Evolutionary conservation across 2,113 vertebrate species (phyloP).

Genomic region (Nesogale talazaci): DNA sequence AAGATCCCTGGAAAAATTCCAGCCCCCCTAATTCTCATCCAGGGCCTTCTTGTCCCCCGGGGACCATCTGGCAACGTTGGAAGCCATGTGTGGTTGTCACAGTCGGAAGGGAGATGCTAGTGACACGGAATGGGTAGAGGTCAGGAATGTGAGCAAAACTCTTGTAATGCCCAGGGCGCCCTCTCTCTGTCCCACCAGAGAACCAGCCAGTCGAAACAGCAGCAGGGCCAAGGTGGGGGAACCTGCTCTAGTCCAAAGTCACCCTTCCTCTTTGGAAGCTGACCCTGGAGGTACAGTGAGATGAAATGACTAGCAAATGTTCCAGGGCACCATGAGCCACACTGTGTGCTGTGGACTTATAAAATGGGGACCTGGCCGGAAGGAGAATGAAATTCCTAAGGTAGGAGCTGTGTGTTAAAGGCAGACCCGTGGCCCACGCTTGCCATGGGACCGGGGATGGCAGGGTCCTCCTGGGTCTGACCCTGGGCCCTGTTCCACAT

Average conservation of each 20-base stretch:
- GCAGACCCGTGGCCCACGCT: background rate
- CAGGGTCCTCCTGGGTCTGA: fast-evolving
- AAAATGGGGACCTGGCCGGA: background rate
- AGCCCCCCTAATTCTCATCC: background rate
- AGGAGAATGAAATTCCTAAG: background rate
- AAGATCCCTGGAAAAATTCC: background rate
- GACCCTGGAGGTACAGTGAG: background rate
- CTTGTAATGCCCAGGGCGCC: background rate
- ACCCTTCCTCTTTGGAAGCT: background rate
- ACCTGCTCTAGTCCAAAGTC: background rate
- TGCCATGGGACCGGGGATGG: fast-evolving
- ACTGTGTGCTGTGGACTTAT: background rate
- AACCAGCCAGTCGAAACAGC: background rate
- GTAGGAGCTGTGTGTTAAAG: background rate
- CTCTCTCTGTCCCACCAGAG: background rate
- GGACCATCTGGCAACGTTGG: background rate
- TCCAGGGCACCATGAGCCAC: background rate
- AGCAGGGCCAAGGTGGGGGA: fast-evolving
- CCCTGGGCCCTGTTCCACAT: background rate
- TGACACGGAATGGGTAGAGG: background rate
- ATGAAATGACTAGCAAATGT: background rate
- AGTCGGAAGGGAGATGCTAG: too few species aligned
- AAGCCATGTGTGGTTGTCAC: background rate
- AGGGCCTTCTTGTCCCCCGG: background rate
- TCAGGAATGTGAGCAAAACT: too few species aligned